Evolutionary conservation across 2,797 vertebrate genomes (phyloP), one percentile per base, ranked within the genome.

Genomic region (Semotilus atromaculatus): DNA sequence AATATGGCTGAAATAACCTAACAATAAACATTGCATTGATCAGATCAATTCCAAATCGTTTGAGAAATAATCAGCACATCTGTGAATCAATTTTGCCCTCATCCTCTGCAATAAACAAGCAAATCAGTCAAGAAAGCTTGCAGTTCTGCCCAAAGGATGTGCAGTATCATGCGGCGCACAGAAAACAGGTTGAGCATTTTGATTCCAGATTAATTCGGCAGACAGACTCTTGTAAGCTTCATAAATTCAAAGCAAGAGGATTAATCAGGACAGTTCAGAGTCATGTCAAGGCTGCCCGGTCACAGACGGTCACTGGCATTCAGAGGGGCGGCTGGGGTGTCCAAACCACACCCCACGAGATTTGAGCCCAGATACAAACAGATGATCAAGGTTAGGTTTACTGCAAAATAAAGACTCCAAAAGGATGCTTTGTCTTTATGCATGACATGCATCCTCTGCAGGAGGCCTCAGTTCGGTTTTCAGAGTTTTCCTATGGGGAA

Each of bases 191-290:
- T 81, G 78, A 80, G 45, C 60, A 76, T 55, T 67, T 85, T 72
- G 45, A 78, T 66, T 71, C 43, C 67, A 81, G 84, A 67, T 81
- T 81, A 85, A 68, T 68, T 75, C 14, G 45, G 13, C 80, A 85
- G 66, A 45, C 85, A 82, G 80, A 86, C 66, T 66, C 73, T 62
- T 40, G 40, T 86, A 82, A 78, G 55, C 66, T 82, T 34, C 66
- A 77, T 36, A 79, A 77, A 82, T 78, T 78, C 82, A 84, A 78
- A 91, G 90, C 87, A 89, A 86, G 84, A 89, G 86, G 91, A 93
- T 94, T 92, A 92, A 93, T 94, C 91, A 89, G 89, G 84, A 88
- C 86, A 80, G 89, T 87, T 92, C 89, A 91, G 86, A 85, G 89
- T 74, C 80, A 53, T 90, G 88, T 88, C 84, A 90, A 31, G 55